Conservation (phyloP, 2,797 vertebrate species). For the Trachurus trachurus region DNA sequence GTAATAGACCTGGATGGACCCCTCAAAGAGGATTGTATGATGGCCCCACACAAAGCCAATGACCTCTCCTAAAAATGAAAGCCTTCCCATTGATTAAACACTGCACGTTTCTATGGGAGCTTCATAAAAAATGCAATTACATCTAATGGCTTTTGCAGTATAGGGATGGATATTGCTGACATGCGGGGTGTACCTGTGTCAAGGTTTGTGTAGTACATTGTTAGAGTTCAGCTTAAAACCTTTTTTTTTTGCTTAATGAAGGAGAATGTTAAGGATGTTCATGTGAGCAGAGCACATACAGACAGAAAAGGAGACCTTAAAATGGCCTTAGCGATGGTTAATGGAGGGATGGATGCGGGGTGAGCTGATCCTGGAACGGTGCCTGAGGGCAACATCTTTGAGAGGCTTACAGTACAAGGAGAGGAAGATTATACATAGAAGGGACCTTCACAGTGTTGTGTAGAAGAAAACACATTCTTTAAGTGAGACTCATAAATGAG, state of each 20-base stretch:
- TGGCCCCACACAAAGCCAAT: constrained; percentile 38
- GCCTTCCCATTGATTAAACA: constrained; percentile 62
- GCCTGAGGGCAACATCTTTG: constrained; percentile 45
- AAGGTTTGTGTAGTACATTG: constrained; percentile 38
- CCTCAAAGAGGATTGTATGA: constrained; percentile 50
- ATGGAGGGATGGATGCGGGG: constrained; percentile 39
- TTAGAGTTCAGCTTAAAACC: constrained; percentile 36
- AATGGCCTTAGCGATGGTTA: constrained; percentile 39
- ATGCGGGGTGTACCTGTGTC: constrained; percentile 24
- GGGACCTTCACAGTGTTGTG: constrained; percentile 32
- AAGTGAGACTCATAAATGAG: constrained; percentile 23
- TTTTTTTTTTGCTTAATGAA: constrained; percentile 26
- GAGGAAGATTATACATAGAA: constrained; percentile 18
- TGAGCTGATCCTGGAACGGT: constrained; percentile 41
- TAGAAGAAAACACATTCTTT: constrained; percentile 35
- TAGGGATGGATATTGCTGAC: constrained; percentile 56
- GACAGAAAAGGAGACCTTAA: constrained; percentile 13
- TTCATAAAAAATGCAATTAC: constrained; percentile 77
- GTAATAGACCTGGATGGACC: constrained; percentile 62
- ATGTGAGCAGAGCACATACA: constrained; percentile 15
- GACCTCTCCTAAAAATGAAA: constrained; percentile 56
- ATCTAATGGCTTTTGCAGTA: constrained; percentile 59
- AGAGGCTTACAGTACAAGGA: constrained; percentile 39
- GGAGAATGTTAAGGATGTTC: constrained; percentile 11
- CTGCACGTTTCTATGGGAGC: constrained; percentile 32